Evolutionary conservation across 2,113 vertebrate genomes (phyloP), one percentile per base, ranked within the genome.

Genomic region (Recurvirostra avosetta): DNA sequence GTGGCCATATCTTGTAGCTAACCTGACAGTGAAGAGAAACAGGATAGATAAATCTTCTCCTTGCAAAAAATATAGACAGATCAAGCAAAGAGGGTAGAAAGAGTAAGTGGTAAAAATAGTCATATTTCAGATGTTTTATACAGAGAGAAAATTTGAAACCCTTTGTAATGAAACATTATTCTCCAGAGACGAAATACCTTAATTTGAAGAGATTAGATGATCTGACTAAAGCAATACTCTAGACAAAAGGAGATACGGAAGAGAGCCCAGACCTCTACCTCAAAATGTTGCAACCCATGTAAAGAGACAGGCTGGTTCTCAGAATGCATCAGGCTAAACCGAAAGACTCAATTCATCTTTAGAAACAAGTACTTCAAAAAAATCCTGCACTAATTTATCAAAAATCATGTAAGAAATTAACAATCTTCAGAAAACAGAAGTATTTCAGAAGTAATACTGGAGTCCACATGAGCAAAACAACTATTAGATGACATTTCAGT

Each of bases 221-320:
- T 45, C 27, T 9, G 6, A 63, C 78, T 82, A 79, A 92, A 82
- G 82, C 41, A 86, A 49, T 26, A 56, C 2, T 16, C 12, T 16
- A 56, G 52, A 49, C 29, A 65, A 95, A 95, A 75, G 26, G 15
- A 72, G n/a, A 17, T 29, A 68, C 1, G 7, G 53, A 92, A 75
- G 26, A 55, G 5, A 59, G 49, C 25, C 50, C 41, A 85, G 73
- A 90, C 8, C 56, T 74, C n/a, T 67, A 21, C 11, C 9, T 55
- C 0, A 0, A 38, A 61, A 47, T 21, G 5, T 15, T 53, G 12
- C 17, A 72, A 40, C 15, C 34, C 20, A 38, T 18, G 15, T 43
- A 40, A 81, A 49, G 16, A 62, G 17, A 11, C 23, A 40, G 32
- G 32, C 21, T 76, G 50, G 15, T 53, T 81, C 87, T 71, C 34